Evolutionary conservation across 2,113 vertebrate species (phyloP), one percentile per base, ranked within the genome.

Genomic region (Acrocephalus kingi): DNA sequence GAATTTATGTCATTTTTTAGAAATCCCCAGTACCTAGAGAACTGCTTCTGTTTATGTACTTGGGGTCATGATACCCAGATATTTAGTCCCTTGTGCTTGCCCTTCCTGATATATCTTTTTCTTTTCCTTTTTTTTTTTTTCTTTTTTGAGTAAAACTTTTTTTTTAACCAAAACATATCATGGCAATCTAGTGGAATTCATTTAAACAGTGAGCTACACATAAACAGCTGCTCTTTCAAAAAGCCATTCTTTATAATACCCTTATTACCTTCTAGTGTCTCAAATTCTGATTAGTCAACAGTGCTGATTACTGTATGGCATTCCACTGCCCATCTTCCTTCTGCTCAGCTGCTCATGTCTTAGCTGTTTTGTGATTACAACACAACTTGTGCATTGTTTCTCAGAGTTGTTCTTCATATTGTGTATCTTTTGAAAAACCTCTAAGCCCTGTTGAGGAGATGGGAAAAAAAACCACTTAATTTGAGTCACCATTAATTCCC

Each of bases 241-340:
- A 99, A 98, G 98, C 99, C 98, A 98, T 99, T 99, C 99, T 99
- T 99, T 98, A 98, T 98, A 98, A 98, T 98, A 98, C 98, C 98
- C 98, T 98, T 99, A 99, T 99, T 99, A 99, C 98, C 99, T 99
- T 99, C 99, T 98, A 98, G 98, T 98, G 98, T 99, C 99, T 99
- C 99, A 98, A 99, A 99, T 99, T 99, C 99, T 99, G 98, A 99
- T 99, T 99, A 99, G 99, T 99, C 99, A 99, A 99, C 99, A 99
- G 99, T 98, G 98, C 98, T 99, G 99, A 99, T 99, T 99, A 98
- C 99, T 98, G 98, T 93, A 97, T 92, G 98, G 98, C 98, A 99
- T 99, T 99, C 99, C 99, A 98, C 97, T 98, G 99, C 98, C 99
- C 99, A 99, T 99, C 99, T 99, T 98, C 99, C 98, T 95, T 97